Conservation (phyloP, 2,113 vertebrate genomes). For the Tetrao urogallus region DNA sequence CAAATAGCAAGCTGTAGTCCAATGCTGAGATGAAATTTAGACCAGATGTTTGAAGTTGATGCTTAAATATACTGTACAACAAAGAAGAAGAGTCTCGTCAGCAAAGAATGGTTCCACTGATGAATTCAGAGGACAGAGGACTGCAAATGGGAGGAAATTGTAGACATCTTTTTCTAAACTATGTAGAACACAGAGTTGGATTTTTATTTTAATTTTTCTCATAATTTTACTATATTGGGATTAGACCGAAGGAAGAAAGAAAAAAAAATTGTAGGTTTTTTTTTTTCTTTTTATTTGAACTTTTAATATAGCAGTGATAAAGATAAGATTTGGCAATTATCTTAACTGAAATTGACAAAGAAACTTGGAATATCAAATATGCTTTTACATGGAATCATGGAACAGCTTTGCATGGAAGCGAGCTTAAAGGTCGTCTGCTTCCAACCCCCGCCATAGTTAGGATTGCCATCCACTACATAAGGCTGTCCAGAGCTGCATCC, state of each 20-base stretch:
- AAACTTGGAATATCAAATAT: background rate
- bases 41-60: background rate
- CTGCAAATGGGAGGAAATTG: background rate
- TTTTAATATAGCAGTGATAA: background rate
- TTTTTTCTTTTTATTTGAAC: background rate
- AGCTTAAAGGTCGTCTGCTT: too few relatives aligned
- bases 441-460: too few relatives aligned
- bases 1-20: background rate
- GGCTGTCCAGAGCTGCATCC: too few relatives aligned
- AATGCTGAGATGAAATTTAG: background rate
- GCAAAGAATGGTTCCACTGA: background rate
- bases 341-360: background rate
- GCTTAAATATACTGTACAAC: background rate
- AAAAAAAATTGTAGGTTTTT: background rate
- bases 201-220: background rate
- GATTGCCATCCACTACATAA: too few relatives aligned
- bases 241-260: background rate
- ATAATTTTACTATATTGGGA: background rate
- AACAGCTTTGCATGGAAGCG: too few relatives aligned
- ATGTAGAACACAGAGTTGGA: background rate
- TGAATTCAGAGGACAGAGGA: background rate
- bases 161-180: background rate
- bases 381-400: background rate
- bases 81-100: background rate
- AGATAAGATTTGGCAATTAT: background rate